Base-by-base conservation (phyloP, 2,797 vertebrate genomes). In the Sebastolobus altivelis region DNA sequence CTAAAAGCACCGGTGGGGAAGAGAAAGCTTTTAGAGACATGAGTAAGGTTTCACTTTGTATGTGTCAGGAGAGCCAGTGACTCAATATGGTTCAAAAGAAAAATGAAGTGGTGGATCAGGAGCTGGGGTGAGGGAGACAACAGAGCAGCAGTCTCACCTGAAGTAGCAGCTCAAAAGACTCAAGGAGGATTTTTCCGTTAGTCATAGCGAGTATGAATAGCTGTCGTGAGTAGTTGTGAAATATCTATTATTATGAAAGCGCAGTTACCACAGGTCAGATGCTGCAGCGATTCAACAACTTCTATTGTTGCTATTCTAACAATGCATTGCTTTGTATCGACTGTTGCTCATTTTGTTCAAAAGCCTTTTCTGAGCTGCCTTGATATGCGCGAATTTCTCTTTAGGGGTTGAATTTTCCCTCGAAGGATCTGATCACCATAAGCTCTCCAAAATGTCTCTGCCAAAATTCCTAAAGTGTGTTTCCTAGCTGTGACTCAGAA, bases 391-490 rank as follows among this genome's bases (percentile, higher is more conserved):
- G 29, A 69, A 33, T 72, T 83, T 82, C 62, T 78, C 52, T 75
- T 75, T 7, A 25, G 70, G 54, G 56, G 25, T 79, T 79, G 73
- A 82, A 40, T 72, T 83, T 88, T 74, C 46, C 67, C 72, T 88
- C 43, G 0, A 88, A 90, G 75, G 70, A 83, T 85, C 74, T 54
- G 80, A 87, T 85, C 60, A 33, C 72, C 8, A 52, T 77, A 52
- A 83, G 79, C 85, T 78, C 87, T 92, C 84, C 91, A 90, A 89
- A 81, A 82, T 22, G 43, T 68, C 38, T 8, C 83, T 65, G 83
- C 85, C 88, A 90, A 89, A 85, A 89, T 85, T 90, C 87, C 76
- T 84, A 25, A 81, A 75, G 79, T 77, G 77, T 73, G 82, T 89
- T 91, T 88, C 76, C 80, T 76, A 72, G 68, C 78, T 76, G 81